phyloP scores from a whole-genome alignment of 2,113 vertebrate species.

The Egretta garzetta region DNA sequence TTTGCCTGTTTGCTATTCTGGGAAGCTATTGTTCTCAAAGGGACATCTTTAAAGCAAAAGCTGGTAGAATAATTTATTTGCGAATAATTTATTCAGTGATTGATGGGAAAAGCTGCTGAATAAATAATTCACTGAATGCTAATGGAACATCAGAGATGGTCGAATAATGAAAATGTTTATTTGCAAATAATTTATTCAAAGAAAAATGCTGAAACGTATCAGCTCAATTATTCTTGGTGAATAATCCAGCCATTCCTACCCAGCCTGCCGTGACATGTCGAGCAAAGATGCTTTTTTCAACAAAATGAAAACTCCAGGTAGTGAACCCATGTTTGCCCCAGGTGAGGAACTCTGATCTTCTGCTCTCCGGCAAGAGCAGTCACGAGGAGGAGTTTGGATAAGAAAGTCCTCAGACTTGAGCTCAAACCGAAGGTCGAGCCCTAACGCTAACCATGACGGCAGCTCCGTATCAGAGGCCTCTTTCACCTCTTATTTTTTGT shows the following conservation, averaged over 20 bases:
- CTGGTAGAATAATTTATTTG: constrained; percentile 65
- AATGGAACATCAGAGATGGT: constrained; percentile 67
- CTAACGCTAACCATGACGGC: fast-evolving
- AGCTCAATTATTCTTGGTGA: constrained; percentile 33
- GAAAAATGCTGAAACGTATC: constrained; percentile 54
- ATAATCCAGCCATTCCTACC: neutral
- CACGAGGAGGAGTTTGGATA: neutral
- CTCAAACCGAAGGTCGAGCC: neutral
- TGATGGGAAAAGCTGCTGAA: constrained; percentile 68
- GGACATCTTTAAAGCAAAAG: constrained; percentile 65
- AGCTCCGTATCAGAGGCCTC: fast-evolving
- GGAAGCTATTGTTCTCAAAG: constrained; percentile 68
- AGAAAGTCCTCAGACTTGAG: neutral
- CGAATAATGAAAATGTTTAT: constrained; percentile 72
- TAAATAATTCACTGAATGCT: constrained; percentile 70
- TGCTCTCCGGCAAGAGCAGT: neutral
- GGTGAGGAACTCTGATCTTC: neutral
- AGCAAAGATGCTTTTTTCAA: neutral
- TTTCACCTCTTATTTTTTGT: neutral
- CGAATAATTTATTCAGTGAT: constrained; percentile 70
- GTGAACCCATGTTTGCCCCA: neutral
- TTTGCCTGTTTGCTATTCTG: constrained; percentile 59
- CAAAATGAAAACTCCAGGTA: neutral
- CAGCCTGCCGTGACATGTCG: neutral
- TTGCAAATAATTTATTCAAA: constrained; percentile 70